Conservation (phyloP, 2,797 vertebrate species). For the Chelon labrosus region DNA sequence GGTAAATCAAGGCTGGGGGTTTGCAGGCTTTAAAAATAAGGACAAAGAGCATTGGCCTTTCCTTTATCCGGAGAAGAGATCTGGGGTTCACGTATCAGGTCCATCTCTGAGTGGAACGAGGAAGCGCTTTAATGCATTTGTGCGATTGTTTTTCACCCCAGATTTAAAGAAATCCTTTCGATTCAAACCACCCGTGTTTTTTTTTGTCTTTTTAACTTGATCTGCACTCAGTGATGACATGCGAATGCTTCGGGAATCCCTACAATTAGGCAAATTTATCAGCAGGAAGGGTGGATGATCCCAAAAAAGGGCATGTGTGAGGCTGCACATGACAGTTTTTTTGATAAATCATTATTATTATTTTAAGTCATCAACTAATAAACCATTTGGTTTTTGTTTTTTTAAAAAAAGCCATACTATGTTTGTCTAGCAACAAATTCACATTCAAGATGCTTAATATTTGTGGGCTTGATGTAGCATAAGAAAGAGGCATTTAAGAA, state of each 20-base stretch:
- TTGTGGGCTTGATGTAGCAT: not conserved
- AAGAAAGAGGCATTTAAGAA: not conserved
- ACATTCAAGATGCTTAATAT: not conserved
- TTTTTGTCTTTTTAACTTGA: not conserved
- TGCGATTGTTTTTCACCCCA: not conserved
- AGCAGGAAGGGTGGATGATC: constrained; percentile 11
- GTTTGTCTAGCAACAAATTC: not conserved
- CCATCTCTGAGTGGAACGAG: not conserved
- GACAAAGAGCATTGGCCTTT: constrained; percentile 27
- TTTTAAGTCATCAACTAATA: too few species aligned
- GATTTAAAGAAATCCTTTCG: not conserved
- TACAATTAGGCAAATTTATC: not conserved
- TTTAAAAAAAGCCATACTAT: too few species aligned
- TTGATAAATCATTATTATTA: not conserved
- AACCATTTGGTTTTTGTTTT: too few species aligned
- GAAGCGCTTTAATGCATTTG: not conserved
- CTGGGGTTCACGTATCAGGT: not conserved
- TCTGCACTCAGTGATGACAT: not conserved
- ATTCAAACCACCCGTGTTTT: not conserved
- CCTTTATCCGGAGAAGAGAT: constrained; percentile 25
- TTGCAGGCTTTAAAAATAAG: constrained; percentile 30
- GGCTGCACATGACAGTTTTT: too few species aligned
- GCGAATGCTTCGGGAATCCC: constrained; percentile 6
- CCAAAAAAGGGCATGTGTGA: not conserved
- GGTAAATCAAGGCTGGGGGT: constrained; percentile 51